These are phyloP conservation scores for Apodemus speciosus DNA, from an alignment of 2,113 vertebrate genomes.

Conservation along the genomic window DNA sequence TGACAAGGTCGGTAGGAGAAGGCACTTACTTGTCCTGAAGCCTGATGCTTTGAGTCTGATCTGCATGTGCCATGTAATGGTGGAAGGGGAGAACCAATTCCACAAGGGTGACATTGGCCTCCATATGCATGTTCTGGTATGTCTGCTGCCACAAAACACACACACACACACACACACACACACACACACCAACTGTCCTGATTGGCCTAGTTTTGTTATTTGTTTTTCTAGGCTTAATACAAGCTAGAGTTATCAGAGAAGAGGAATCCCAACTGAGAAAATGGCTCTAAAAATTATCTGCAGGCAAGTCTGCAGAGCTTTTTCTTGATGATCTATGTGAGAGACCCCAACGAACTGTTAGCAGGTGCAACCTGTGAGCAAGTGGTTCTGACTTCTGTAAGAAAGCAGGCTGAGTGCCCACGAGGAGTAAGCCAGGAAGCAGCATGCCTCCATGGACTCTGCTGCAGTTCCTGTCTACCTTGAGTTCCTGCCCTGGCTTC, in stretches of 20 bases:
- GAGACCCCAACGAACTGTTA: background rate
- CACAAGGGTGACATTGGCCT: background rate
- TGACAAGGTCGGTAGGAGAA: background rate
- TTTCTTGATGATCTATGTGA: background rate
- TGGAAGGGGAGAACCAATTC: background rate
- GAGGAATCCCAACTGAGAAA: background rate
- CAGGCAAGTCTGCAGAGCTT: background rate
- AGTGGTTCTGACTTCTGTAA: background rate
- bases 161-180: background rate
- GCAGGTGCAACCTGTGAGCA: background rate
- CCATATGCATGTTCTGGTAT: background rate
- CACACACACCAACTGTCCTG: background rate
- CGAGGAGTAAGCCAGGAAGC: background rate
- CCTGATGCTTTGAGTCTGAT: background rate
- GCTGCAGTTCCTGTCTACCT: background rate
- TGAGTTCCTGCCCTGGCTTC: background rate
- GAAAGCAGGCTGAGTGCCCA: background rate
- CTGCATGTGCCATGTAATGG: background rate
- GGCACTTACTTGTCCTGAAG: background rate
- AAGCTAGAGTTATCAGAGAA: background rate
- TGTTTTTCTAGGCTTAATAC: background rate
- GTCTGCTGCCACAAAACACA: background rate
- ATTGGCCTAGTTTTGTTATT: background rate
- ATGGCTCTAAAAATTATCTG: background rate
- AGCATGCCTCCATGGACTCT: background rate